These are phyloP conservation scores for Andrena cerasifolii DNA, from an alignment of 1,140 invertebrate species.

Conservation along the genomic window DNA sequence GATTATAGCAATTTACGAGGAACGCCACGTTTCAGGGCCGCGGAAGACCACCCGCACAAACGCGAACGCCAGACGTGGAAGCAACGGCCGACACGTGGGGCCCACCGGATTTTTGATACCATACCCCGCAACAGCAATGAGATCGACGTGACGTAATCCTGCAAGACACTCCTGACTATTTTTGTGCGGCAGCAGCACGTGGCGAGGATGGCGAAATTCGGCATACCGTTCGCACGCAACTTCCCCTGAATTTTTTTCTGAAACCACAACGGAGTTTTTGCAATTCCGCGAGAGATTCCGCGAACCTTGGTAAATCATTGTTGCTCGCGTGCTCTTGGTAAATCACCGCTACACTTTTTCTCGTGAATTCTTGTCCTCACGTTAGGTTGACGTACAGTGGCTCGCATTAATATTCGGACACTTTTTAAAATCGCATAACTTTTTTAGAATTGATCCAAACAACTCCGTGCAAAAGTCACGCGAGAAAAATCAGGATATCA, in stretches of 20 bases:
- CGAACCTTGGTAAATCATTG: constrained; percentile 2
- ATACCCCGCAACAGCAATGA: constrained; percentile 16
- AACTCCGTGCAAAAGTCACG: no score
- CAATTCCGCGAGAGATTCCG: constrained; percentile 8
- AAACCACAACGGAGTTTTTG: constrained; percentile 2
- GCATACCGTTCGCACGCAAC: not conserved
- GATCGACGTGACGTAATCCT: constrained; percentile 57
- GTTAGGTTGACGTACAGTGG: no score
- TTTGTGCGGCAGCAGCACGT: constrained; percentile 39
- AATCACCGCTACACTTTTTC: not conserved
- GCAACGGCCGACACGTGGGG: constrained; percentile 1
- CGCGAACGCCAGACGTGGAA: not conserved
- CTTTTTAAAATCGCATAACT: no score
- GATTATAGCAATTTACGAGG: constrained; percentile 17
- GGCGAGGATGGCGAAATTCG: constrained; percentile 43
- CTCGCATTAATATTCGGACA: no score
- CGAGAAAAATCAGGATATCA: no score
- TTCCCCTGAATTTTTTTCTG: not conserved
- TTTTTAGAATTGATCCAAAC: no score
- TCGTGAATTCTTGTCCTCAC: no score
- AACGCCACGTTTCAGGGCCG: not conserved
- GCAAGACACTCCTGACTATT: constrained; percentile 43
- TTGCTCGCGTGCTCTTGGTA: not conserved
- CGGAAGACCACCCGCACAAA: constrained; percentile 49
- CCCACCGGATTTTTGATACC: constrained; percentile 41